These are phyloP conservation scores for Serilophus lunatus DNA, from an alignment of 2,113 vertebrate species.

Conservation along the genomic window DNA sequence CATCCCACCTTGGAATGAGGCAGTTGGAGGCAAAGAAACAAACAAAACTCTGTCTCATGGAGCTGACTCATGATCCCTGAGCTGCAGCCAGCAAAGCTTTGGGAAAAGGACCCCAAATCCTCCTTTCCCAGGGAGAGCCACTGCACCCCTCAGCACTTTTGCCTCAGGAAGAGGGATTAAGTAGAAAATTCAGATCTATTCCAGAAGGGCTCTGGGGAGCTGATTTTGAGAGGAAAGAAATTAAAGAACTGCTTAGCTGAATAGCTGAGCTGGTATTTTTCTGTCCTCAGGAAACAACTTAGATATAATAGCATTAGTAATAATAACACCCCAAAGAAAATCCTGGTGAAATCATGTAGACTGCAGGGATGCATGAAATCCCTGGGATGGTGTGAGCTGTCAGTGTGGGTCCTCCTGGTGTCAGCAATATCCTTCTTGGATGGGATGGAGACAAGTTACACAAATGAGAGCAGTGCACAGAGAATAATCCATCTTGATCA, in stretches of 20 bases:
- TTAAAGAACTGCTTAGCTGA: slow-evolving; percentile 24
- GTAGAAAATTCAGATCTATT: background rate
- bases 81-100: background rate
- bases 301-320: background rate
- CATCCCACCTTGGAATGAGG: background rate
- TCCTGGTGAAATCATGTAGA: background rate
- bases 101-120: background rate
- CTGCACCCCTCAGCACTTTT: background rate
- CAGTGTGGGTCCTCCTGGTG: background rate
- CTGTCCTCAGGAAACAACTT: slow-evolving; percentile 24
- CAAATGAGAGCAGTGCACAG: background rate
- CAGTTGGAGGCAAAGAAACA: accelerated
- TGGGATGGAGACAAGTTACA: background rate
- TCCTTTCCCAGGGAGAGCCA: background rate
- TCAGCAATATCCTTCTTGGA: background rate
- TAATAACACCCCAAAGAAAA: slow-evolving; percentile 13
- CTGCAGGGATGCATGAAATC: slow-evolving; percentile 5
- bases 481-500: background rate
- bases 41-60: accelerated
- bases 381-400: background rate
- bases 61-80: accelerated
- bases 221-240: slow-evolving; percentile 4
- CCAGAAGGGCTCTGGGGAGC: background rate
- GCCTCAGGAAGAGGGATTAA: background rate
- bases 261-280: slow-evolving; percentile 41